A percentile compares a stretch with the other conserved stretches of the same genome.
Conservation (phyloP, 2,888 invertebrate genomes). For the Patella depressa region DNA sequence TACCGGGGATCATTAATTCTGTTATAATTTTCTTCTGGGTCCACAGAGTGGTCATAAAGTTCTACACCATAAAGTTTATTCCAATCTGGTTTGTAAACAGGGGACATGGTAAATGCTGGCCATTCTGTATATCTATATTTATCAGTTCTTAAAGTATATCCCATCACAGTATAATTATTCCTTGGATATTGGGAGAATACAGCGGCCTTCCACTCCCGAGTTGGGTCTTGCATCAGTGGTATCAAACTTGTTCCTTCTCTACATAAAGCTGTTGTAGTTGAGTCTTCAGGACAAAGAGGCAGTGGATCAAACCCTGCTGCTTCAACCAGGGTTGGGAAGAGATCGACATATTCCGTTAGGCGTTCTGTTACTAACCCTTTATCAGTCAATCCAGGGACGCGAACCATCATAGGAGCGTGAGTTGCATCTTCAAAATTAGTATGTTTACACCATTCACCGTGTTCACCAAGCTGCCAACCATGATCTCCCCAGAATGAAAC, state of each 20-base stretch:
- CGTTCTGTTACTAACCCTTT: conserved; percentile 32
- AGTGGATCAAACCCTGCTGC: conserved; percentile 38
- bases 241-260: conserved; percentile 39
- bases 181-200: conserved; percentile 31
- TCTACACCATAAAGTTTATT: conserved; percentile 29
- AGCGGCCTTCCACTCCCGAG: conserved; percentile 17
- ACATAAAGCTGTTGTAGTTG: conserved; percentile 27
- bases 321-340: conserved; percentile 50
- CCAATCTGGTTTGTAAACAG: conserved; percentile 38
- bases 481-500: conserved; percentile 47
- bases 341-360: conserved; percentile 49
- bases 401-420: conserved; percentile 53
- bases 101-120: conserved; percentile 32
- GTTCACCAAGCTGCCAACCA: conserved; percentile 47
- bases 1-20: conserved; percentile 55
- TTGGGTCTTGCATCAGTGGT: conserved; percentile 29
- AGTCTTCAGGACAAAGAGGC: conserved; percentile 25
- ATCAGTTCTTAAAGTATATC: conserved; percentile 47
- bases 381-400: conserved; percentile 39
- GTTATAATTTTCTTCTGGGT: conserved; percentile 46
- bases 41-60: conserved; percentile 41
- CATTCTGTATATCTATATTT: conserved; percentile 52
- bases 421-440: conserved; percentile 54
- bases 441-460: conserved; percentile 46
- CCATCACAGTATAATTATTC: conserved; percentile 33